phyloP scores from a whole-genome alignment of 2,888 invertebrate species.

The Cheiracanthium punctorium region DNA sequence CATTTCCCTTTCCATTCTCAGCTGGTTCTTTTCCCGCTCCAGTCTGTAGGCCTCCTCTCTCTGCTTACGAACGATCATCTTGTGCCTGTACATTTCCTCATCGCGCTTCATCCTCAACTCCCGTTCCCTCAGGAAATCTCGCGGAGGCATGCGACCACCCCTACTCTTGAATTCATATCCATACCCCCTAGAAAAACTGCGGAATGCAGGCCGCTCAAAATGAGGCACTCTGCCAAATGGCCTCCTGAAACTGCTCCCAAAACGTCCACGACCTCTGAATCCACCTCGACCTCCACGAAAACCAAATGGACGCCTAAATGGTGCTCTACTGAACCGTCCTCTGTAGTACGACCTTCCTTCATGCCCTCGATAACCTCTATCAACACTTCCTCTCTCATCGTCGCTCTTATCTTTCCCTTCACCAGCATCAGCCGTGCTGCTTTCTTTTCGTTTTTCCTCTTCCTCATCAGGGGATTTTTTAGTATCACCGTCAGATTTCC shows the following conservation, averaged over 20 bases:
- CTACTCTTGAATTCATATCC: slow-evolving; percentile 24
- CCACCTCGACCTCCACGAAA: slow-evolving; percentile 34
- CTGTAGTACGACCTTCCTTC: slow-evolving; percentile 42
- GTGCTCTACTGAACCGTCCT: slow-evolving; percentile 28
- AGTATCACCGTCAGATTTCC: slow-evolving; percentile 30
- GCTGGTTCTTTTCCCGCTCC: slow-evolving; percentile 78
- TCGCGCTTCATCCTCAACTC: slow-evolving; percentile 84
- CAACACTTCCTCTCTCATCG: slow-evolving; percentile 30
- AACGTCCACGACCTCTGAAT: slow-evolving; percentile 49
- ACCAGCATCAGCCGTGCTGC: neutral
- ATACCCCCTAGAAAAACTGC: slow-evolving; percentile 32
- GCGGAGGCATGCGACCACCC: slow-evolving; percentile 18
- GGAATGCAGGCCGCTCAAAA: slow-evolving; percentile 43
- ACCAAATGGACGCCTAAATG: slow-evolving; percentile 52
- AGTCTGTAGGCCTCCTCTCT: slow-evolving; percentile 89
- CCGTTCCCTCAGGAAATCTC: slow-evolving; percentile 48
- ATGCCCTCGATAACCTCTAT: slow-evolving; percentile 40
- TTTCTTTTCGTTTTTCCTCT: slow-evolving; percentile 41
- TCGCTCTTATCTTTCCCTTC: slow-evolving; percentile 45
- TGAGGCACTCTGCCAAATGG: slow-evolving; percentile 39
- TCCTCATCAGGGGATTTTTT: slow-evolving; percentile 34
- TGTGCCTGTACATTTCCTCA: slow-evolving; percentile 85
- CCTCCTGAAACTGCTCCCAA: slow-evolving; percentile 39
- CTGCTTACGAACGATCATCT: slow-evolving; percentile 88
- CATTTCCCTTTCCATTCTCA: slow-evolving; percentile 75